Evolutionary conservation across 2,888 invertebrate species (phyloP), one percentile per base, ranked within the genome.

Genomic region (Dryocosmus kuriphilus): DNA sequence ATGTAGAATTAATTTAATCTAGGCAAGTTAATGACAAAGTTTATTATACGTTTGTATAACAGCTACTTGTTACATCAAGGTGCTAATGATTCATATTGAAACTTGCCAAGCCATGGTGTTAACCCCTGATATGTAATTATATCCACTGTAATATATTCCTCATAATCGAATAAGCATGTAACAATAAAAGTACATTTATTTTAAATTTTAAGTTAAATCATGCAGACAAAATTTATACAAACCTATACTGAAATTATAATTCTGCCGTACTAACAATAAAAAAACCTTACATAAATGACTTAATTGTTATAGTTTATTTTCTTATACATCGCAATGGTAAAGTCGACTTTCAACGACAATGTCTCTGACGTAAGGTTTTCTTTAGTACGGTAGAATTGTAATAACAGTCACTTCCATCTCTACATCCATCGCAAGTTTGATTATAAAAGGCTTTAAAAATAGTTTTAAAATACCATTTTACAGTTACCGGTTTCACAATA

Each of bases 141-240:
- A 65, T 80, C 60, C 78, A 80, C 79, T 80, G 79, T 79, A 80
- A 78, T 73, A 79, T 79, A 75, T 79, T 79, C 77, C 78, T 78
- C 77, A 79, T 79, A 67, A n/a, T 57, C 60, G 60, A 60, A 60
- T 24, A 60, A 62, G n/a, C 61, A 76, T 78, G 62, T 75, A 80
- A 38, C 67, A 80, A 81, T 82, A 75, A 76, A 79, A 51, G 27
- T 22, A 78, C 71, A 51, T 73, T 71, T 46, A 74, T 60, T 60
- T 16, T 6, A 60, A 27, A 27, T 60, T 27, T 14, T 27, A 16
- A 60, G 22, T 55, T n/a, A 0, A 9, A 11, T 55, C 55, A 9
- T 60, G 22, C 11, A 4, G 27, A 60, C 6, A 27, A 55, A 55
- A 22, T 8, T 22, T 9, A 55, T 9, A 60, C 16, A 60, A 24